Evolutionary conservation across 2,113 vertebrate species (phyloP).

Genomic region (Bungarus multicinctus): DNA sequence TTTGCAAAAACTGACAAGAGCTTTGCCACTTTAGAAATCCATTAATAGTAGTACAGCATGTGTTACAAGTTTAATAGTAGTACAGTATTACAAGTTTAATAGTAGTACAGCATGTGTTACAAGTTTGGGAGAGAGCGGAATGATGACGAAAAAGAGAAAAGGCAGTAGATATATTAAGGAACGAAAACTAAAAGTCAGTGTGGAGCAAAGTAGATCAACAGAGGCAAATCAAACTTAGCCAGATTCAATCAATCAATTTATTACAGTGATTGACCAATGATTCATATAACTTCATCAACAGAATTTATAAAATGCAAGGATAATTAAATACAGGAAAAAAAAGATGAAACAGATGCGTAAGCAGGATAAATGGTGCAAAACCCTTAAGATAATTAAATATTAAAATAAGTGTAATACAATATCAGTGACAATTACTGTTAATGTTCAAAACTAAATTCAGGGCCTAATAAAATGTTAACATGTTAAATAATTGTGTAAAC

Average conservation of each 20-base stretch:
- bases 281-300: background rate
- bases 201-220: background rate
- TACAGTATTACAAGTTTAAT: background rate
- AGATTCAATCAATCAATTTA: background rate
- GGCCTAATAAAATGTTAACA: background rate
- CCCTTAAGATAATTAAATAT: background rate
- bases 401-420: background rate
- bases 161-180: background rate
- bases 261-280: background rate
- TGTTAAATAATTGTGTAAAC: background rate
- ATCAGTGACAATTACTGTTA: background rate
- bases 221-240: background rate
- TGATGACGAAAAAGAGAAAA: background rate
- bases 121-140: background rate
- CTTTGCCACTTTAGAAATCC: conserved; percentile 14
- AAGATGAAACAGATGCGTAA: background rate
- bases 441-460: background rate
- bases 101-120: conserved; percentile 8
- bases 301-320: background rate
- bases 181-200: background rate
- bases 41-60: conserved; percentile 21
- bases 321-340: background rate
- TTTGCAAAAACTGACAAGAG: background rate
- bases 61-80: conserved; percentile 12
- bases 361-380: background rate